Evolutionary conservation across 1,140 invertebrate genomes (phyloP), one percentile per base, ranked within the genome.

Genomic region (Sinella curviseta): DNA sequence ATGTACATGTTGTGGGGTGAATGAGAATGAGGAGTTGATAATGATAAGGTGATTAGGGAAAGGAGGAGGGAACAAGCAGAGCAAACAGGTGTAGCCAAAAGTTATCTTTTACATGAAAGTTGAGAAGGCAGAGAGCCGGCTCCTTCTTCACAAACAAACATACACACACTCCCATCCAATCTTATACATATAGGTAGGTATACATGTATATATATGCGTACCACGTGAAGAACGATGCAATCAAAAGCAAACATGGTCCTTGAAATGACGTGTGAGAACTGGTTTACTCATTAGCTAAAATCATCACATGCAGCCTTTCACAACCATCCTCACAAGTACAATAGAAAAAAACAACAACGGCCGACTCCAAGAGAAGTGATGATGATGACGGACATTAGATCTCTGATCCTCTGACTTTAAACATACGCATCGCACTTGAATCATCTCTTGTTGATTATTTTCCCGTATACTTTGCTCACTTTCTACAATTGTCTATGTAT

Each of bases 271-370:
- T 70, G 65, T 70, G 28, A 70, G 35, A 79, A 79, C 78, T 79
- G 74, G 78, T 79, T 79, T 55, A 34, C 74, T 79, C 78, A 79
- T 79, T 79, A 79, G 78, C 78, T 76, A 70, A 36, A 70, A 70
- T 70, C 65, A 70, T 70, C 31, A 33, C 65, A 70, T 3, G 65
- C 31, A 70, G 4, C 28, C 26, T 31, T 2, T 8, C 28, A 31
- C 65, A 33, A 8, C 8, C 55, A 60, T 48, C 4, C 39, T n/a
- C n/a, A n/a, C n/a, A n/a, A n/a, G n/a, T n/a, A n/a, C n/a, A n/a
- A n/a, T n/a, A n/a, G n/a, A n/a, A n/a, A n/a, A n/a, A n/a, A n/a
- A n/a, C n/a, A n/a, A n/a, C n/a, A n/a, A n/a, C n/a, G n/a, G n/a
- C n/a, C n/a, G n/a, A n/a, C n/a, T n/a, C n/a, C n/a, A n/a, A n/a